Base-by-base conservation (phyloP, 2,113 vertebrate genomes). In the Toxotes chatareus region DNA sequence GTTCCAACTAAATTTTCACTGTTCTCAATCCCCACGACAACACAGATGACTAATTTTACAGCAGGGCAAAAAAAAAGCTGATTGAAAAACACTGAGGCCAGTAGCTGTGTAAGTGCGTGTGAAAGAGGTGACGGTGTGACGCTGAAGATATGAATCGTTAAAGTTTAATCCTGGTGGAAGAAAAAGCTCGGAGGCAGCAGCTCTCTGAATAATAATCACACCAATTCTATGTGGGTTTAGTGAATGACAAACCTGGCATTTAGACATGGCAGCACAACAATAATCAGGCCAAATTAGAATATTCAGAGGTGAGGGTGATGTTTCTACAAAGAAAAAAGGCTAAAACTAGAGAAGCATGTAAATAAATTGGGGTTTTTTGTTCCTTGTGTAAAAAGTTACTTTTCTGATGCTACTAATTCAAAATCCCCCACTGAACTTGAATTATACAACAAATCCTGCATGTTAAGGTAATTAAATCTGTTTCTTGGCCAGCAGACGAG, bases 181-280 rank as follows among this genome's bases (percentile, higher is more conserved):
- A 83, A 80, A 38, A 72, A 74, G 71, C 79, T 64, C 53, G 0
- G 61, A 78, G 67, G 79, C 67, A 69, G 64, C 7, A 13, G 55
- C 70, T 82, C 57, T 46, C 61, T 82, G 86, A 86, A 86, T 89
- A 86, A 55, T 73, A 59, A 87, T 71, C 59, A 40, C 76, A 60
- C 23, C 36, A 49, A 46, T 36, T 51, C 68, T 17, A 36, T 53
- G 78, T 79, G 67, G 72, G 57, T 23, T 76, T 55, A 21, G 46
- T 59, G 62, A 84, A 65, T 77, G 79, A 87, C 77, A 89, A 88
- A 81, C 36, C 21, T 79, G 89, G 49, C 89, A 83, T 86, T 91
- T 85, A 77, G 71, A 83, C 7, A 36, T 55, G 73, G 70, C 81
- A 77, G 55, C 81, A 53, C 57, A 53, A 68, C 78, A 77, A 55